These are phyloP conservation scores for Myotis daubentonii DNA, from an alignment of 2,797 vertebrate species.

Conservation along the genomic window DNA sequence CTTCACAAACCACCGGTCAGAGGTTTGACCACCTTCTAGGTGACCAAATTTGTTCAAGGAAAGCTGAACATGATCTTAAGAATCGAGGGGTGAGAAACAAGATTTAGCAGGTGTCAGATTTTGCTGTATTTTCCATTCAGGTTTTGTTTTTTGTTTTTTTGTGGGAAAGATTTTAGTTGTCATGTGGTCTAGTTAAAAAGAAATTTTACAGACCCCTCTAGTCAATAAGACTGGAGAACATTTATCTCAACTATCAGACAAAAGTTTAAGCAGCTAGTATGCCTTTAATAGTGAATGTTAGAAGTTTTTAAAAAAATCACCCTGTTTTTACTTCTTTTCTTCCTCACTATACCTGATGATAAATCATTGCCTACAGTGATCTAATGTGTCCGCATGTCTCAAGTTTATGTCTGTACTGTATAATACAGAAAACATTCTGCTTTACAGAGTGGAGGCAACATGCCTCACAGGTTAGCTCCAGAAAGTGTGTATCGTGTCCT, in stretches of 20 bases:
- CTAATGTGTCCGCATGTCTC: not conserved
- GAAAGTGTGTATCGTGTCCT: not conserved
- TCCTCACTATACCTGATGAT: constrained; percentile 31
- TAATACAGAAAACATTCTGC: constrained; percentile 12
- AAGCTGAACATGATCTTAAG: not conserved
- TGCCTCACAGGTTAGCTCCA: not conserved
- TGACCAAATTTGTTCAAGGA: not conserved
- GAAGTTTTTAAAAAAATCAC: constrained; percentile 41
- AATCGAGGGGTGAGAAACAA: not conserved
- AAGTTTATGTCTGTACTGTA: not conserved
- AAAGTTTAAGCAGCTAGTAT: constrained; percentile 17
- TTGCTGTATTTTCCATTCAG: not conserved
- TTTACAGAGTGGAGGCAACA: not conserved
- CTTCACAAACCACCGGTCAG: not conserved
- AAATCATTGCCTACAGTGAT: not conserved
- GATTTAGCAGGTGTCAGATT: not conserved
- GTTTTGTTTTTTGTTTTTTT: not conserved
- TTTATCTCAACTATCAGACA: constrained; percentile 9
- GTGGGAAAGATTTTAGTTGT: constrained; percentile 11
- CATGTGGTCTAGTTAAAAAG: constrained; percentile 2
- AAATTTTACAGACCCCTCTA: not conserved
- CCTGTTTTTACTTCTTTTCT: not conserved
- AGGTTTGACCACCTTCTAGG: not conserved
- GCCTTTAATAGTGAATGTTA: not conserved
- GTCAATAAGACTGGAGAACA: not conserved